phyloP scores from a whole-genome alignment of 53 echinoderm and acorn worm genomes.

The Temnopleurus reevesii region DNA sequence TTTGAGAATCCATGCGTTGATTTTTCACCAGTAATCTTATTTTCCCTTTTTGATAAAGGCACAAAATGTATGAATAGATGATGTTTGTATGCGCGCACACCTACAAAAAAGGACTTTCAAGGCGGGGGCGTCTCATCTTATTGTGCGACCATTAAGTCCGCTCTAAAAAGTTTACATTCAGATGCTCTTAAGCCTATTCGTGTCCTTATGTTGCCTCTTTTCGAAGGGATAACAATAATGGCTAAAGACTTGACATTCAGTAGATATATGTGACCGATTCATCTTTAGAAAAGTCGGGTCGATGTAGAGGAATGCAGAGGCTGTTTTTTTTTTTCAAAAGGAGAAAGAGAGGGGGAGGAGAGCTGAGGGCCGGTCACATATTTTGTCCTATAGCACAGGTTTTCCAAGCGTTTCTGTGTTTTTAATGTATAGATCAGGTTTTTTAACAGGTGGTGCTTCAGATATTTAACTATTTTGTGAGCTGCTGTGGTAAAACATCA shows the following conservation, averaged over 20 bases:
- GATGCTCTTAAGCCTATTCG: neutral
- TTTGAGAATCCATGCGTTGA: neutral
- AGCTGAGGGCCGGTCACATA: too few relatives aligned
- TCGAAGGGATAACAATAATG: neutral
- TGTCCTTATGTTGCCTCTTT: neutral
- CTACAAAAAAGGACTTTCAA: slow-evolving; percentile 17
- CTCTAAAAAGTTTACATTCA: slow-evolving; percentile 41
- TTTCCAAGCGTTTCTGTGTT: too few relatives aligned
- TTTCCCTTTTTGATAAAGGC: slow-evolving; percentile 9
- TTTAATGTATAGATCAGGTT: too few relatives aligned
- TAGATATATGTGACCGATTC: neutral
- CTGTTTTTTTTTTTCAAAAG: neutral
- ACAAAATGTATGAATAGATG: slow-evolving; percentile 26
- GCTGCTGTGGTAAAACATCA: too few relatives aligned
- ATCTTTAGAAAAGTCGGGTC: neutral
- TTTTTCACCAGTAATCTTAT: neutral
- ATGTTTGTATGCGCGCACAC: slow-evolving; percentile 9
- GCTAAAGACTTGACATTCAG: slow-evolving; percentile 48
- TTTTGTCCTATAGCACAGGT: too few relatives aligned
- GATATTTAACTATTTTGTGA: too few relatives aligned
- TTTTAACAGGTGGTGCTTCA: too few relatives aligned
- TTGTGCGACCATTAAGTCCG: slow-evolving; percentile 34
- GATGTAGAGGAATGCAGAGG: slow-evolving; percentile 38
- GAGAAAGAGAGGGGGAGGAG: too few relatives aligned
- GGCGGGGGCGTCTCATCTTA: neutral